phyloP scores from a whole-genome alignment of 2,113 vertebrate species.

The Leuciscus idus region DNA sequence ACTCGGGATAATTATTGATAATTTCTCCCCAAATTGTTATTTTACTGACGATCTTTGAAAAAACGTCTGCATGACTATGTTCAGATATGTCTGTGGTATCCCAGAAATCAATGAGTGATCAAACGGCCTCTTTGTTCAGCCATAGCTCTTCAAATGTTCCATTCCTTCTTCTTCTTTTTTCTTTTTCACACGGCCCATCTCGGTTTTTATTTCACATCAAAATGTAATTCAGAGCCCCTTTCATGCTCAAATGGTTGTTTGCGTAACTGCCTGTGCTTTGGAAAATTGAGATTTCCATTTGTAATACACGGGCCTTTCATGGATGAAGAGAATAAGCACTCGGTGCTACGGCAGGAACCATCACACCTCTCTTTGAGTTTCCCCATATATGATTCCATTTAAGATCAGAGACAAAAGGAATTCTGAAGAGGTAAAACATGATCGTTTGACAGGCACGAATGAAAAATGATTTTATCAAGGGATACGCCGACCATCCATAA shows the following conservation, averaged over 20 bases:
- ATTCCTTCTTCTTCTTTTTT: not conserved
- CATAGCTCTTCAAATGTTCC: not conserved
- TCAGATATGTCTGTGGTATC: not conserved
- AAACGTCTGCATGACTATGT: not conserved
- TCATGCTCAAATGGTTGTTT: constrained; percentile 54
- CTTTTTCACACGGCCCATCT: constrained; percentile 14
- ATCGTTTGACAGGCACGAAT: constrained; percentile 38
- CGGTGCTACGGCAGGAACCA: not conserved
- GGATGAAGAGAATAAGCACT: constrained; percentile 32
- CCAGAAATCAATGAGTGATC: not conserved
- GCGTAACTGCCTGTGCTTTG: constrained; percentile 32
- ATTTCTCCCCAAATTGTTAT: not conserved
- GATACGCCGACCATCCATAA: not conserved
- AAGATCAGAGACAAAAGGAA: constrained; percentile 50
- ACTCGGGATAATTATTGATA: not conserved
- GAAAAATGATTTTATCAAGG: constrained; percentile 36
- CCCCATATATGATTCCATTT: constrained; percentile 42
- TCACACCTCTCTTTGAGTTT: constrained; percentile 11
- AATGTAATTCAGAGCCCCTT: constrained; percentile 51
- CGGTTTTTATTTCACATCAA: constrained; percentile 40
- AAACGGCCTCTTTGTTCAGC: not conserved
- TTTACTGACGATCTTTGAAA: not conserved
- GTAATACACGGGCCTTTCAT: constrained; percentile 48
- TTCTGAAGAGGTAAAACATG: constrained; percentile 35
- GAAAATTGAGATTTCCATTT: constrained; percentile 53